Evolutionary conservation across 2,113 vertebrate genomes (phyloP).

Genomic region (Zosterops borbonicus): DNA sequence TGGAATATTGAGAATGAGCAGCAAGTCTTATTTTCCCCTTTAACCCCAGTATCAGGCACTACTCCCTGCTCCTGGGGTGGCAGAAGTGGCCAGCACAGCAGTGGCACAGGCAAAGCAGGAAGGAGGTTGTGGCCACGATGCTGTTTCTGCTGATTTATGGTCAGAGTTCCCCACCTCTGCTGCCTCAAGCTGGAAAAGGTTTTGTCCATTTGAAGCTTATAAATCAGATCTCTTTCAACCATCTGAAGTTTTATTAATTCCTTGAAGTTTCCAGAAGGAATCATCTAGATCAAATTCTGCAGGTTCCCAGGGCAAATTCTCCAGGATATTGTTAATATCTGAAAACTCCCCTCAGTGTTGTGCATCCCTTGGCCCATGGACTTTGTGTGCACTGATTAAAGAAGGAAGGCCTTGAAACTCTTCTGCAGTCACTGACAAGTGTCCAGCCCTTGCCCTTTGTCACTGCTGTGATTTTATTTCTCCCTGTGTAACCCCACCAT

Average conservation of each 20-base stretch:
- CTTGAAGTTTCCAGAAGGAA: background rate
- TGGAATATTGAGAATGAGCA: background rate
- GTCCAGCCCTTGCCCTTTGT: background rate
- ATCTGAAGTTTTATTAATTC: background rate
- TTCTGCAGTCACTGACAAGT: background rate
- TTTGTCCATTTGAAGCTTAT: background rate
- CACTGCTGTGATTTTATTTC: background rate
- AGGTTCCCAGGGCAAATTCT: accelerated
- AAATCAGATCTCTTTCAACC: background rate
- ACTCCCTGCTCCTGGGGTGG: background rate
- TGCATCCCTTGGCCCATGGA: background rate
- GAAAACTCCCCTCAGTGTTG: background rate
- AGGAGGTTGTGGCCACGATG: accelerated
- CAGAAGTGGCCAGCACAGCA: background rate
- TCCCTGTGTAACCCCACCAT: background rate
- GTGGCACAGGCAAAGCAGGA: background rate
- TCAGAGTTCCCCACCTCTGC: background rate
- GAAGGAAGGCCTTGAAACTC: background rate
- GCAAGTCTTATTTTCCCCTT: background rate
- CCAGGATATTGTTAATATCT: background rate
- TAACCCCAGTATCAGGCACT: background rate
- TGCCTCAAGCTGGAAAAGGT: background rate
- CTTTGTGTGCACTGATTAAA: background rate
- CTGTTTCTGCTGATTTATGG: background rate
- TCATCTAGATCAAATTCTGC: background rate